These are phyloP conservation scores for Lycia hirtaria DNA, from an alignment of 2,888 invertebrate species.

Conservation along the genomic window DNA sequence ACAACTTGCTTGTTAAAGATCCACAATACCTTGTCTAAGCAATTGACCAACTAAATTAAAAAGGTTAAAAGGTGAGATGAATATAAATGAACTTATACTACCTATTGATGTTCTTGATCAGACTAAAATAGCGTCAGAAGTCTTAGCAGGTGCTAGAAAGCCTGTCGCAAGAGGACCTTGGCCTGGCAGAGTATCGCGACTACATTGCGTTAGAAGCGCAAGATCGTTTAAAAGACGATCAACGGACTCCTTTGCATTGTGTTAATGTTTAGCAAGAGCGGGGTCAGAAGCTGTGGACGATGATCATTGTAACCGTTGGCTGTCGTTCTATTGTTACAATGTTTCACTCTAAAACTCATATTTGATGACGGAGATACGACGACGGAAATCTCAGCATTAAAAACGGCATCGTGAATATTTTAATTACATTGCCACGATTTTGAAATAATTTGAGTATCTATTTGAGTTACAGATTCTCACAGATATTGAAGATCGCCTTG, in stretches of 20 bases:
- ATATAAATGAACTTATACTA: conserved; percentile 68
- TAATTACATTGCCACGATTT: conserved; percentile 64
- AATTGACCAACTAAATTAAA: conserved; percentile 64
- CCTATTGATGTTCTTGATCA: conserved; percentile 37
- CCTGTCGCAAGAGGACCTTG: conserved; percentile 78
- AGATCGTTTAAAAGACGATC: conserved; percentile 84
- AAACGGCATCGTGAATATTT: conserved; percentile 59
- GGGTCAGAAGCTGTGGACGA: conserved; percentile 65
- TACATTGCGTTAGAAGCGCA: conserved; percentile 72
- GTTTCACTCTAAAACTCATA: conserved; percentile 71
- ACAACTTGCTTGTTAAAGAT: conserved; percentile 23
- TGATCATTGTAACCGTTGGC: conserved; percentile 69
- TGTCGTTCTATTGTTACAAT: conserved; percentile 68
- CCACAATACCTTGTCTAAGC: conserved; percentile 23
- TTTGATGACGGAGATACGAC: conserved; percentile 62
- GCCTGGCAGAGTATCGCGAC: conserved; percentile 69
- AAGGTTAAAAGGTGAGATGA: conserved; percentile 76
- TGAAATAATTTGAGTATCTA: conserved; percentile 46
- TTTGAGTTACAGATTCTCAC: conserved; percentile 8
- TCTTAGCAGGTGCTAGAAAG: conserved; percentile 79
- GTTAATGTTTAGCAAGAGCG: conserved; percentile 72
- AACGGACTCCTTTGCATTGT: conserved; percentile 76
- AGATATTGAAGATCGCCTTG: conserved; percentile 1
- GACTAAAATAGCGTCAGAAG: conserved; percentile 59
- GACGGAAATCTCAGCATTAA: conserved; percentile 49